Conservation (phyloP, 2,113 vertebrate species). For the Xiphophorus couchianus region DNA sequence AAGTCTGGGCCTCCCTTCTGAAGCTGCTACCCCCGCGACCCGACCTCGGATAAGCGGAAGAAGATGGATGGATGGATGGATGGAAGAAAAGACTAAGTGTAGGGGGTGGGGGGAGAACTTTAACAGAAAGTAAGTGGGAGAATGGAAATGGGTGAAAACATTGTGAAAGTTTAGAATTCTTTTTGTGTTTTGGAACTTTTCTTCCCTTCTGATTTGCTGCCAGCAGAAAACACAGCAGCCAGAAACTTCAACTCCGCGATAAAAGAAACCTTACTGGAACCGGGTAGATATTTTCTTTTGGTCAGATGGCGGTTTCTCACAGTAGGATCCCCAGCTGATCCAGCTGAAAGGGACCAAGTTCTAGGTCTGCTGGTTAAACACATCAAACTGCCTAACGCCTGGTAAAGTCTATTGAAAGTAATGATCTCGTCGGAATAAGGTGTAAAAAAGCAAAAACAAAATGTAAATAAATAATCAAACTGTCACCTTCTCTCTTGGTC, state of each 20-base stretch:
- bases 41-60: too few species aligned
- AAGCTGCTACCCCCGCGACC: too few species aligned
- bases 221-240: conserved; percentile 10
- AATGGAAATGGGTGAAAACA: conserved; percentile 23
- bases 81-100: conserved; percentile 3
- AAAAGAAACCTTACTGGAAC: not conserved
- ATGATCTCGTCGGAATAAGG: not conserved
- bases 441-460: not conserved
- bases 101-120: not conserved
- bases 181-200: conserved; percentile 13
- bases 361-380: not conserved
- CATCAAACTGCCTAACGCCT: not conserved
- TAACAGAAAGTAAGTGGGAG: conserved; percentile 1
- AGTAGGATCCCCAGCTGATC: not conserved
- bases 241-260: not conserved
- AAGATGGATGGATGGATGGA: too few species aligned
- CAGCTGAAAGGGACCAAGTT: not conserved
- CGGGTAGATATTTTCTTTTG: not conserved
- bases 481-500: not conserved
- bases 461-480: not conserved
- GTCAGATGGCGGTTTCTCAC: not conserved
- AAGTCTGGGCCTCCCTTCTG: too few species aligned
- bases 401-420: not conserved
- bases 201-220: conserved; percentile 13
- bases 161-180: conserved; percentile 15